Evolutionary conservation across 1,140 invertebrate genomes (phyloP).

Genomic region (Cydia fagiglandana): DNA sequence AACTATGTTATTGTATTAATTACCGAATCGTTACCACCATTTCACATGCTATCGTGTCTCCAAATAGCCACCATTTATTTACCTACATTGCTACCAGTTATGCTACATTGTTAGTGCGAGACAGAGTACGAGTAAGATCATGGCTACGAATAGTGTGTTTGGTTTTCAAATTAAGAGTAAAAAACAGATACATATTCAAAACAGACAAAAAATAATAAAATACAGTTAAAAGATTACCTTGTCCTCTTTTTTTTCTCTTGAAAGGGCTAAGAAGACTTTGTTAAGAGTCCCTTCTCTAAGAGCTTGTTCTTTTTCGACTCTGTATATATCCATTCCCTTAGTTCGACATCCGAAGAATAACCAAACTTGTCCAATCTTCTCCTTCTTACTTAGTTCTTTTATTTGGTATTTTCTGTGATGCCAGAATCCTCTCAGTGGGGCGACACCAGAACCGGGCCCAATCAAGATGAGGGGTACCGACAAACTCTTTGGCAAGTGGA

Average conservation of each 20-base stretch:
- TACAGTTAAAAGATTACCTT: constrained; percentile 83
- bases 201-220: background rate
- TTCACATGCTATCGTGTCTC: too few relatives aligned
- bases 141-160: too few relatives aligned
- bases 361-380: constrained; percentile 84
- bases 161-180: background rate
- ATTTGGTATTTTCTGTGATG: constrained; percentile 82
- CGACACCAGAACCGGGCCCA: constrained; percentile 96
- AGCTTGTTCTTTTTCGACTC: constrained; percentile 90
- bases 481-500: constrained; percentile 92
- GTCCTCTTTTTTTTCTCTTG: constrained; percentile 86
- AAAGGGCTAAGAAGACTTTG: constrained; percentile 90
- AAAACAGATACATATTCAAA: background rate
- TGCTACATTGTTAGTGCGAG: too few relatives aligned
- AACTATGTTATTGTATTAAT: too few relatives aligned
- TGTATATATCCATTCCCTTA: constrained; percentile 90
- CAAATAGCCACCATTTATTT: too few relatives aligned
- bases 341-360: constrained; percentile 95
- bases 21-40: too few relatives aligned
- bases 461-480: constrained; percentile 94
- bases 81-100: too few relatives aligned
- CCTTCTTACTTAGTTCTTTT: constrained; percentile 38
- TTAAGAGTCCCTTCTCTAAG: constrained; percentile 85
- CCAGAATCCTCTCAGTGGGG: constrained; percentile 96
- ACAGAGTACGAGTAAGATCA: too few relatives aligned